A percentile compares a stretch with the other conserved stretches of the same genome.
Evolutionary conservation across 1,140 invertebrate genomes (phyloP).

Genomic region (Homalodisca vitripennis): DNA sequence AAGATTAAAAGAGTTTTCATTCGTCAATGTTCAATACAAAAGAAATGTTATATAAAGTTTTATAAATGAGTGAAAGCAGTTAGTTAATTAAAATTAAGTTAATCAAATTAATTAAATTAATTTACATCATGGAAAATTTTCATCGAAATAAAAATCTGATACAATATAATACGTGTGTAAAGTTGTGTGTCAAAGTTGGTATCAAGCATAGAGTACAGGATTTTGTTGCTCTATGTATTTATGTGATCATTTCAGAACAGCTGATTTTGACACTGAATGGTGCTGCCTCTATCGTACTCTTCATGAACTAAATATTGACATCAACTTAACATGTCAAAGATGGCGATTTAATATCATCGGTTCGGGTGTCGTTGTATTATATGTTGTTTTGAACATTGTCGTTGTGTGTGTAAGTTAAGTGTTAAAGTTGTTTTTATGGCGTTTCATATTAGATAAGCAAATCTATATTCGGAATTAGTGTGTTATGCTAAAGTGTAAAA

Average conservation of each 20-base stretch:
- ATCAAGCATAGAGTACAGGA: too few species aligned
- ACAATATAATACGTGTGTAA: too few species aligned
- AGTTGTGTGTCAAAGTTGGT: too few species aligned
- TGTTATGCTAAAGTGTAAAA: constrained; percentile 32
- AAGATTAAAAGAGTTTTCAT: too few species aligned
- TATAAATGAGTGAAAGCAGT: too few species aligned
- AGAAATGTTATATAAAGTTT: too few species aligned
- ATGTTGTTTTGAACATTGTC: neutral
- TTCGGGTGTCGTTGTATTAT: neutral
- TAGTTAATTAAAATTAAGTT: too few species aligned
- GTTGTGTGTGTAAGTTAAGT: constrained; percentile 23
- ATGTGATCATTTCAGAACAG: neutral
- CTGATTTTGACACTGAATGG: constrained; percentile 18
- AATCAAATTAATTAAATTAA: too few species aligned
- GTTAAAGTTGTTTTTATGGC: constrained; percentile 8
- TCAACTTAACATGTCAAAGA: constrained; percentile 54
- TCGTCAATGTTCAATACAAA: too few species aligned
- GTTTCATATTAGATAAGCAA: constrained; percentile 21
- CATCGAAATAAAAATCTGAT: too few species aligned
- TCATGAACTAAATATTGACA: constrained; percentile 52
- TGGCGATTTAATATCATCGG: constrained; percentile 46
- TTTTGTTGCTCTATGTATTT: too few species aligned
- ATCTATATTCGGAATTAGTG: constrained; percentile 18
- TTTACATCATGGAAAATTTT: too few species aligned
- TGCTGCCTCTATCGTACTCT: constrained; percentile 16